Evolutionary conservation across 1,140 invertebrate species (phyloP), one percentile per base, ranked within the genome.

Genomic region (Dinoponera quadriceps): DNA sequence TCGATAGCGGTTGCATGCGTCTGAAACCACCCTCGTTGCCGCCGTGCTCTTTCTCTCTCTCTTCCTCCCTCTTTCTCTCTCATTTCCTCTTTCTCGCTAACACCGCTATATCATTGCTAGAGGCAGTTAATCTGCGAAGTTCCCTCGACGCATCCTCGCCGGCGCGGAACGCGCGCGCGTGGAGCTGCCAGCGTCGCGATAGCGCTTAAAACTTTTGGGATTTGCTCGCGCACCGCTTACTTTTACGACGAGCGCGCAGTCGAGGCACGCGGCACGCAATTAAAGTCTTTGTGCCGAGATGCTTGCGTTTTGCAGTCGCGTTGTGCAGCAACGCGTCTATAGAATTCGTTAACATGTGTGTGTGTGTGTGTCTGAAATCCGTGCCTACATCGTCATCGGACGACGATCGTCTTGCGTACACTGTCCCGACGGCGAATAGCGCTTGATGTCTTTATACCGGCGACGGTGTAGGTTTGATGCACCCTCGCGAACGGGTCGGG

Each of bases 1-100:
- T 91, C 90, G 89, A 91, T 91, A 91, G 80, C 78, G 86, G 87
- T 88, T 90, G 87, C 85, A 91, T 84, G 87, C 84, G 85, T 90
- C 84, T 77, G 74, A 86, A 89, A 62, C 77, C 83, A 89, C 75
- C 88, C 85, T 78, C 75, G 71, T 69, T 71, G 63, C 63, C 62
- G 44, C 55, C 80, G 3, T 5, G 38, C 38, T 3, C 38, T 0
- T 9, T 44, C 38, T 44, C 38, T 44, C 9, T 14, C 75, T 27
- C 48, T 22, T 29, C 14, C 25, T 20, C 54, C 49, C n/a, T 25
- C 59, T 68, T 25, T 80, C 38, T 63, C 63, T 73, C 25, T 55
- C 33, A 25, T 27, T 20, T 48, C 71, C 38, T 75, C 54, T 71
- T 38, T 78, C 22, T 60, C 38, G n/a, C 68, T 54, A 27, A 29